phyloP scores from a whole-genome alignment of 2,797 vertebrate genomes.

The Hippopotamyrus pictus region DNA sequence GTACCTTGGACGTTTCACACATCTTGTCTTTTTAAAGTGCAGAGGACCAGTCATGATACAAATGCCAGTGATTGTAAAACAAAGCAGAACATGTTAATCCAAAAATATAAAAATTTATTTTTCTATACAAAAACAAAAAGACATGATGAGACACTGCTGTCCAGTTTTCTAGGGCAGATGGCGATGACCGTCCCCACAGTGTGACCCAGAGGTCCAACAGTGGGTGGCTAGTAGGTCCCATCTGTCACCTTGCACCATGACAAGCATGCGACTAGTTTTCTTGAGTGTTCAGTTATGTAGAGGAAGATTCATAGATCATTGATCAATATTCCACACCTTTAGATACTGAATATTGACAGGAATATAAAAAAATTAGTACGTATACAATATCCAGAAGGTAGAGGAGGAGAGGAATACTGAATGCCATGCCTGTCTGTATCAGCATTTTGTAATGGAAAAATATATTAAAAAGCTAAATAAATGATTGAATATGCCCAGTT shows the following conservation, averaged over 20 bases:
- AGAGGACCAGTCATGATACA: neutral
- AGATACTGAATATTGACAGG: conserved; percentile 49
- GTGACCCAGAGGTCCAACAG: conserved; percentile 43
- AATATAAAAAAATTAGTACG: conserved; percentile 40
- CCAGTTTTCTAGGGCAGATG: conserved; percentile 36
- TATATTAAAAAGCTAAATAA: conserved; percentile 52
- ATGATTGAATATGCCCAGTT: conserved; percentile 44
- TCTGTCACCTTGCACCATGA: conserved; percentile 5
- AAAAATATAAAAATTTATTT: conserved; percentile 79
- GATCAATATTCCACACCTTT: conserved; percentile 43
- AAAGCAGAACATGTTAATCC: conserved; percentile 44
- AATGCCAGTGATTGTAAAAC: neutral
- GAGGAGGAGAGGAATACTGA: conserved; percentile 43
- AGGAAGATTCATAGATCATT: conserved; percentile 38
- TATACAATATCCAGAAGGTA: conserved; percentile 23
- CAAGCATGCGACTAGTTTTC: conserved; percentile 36
- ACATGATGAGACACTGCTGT: conserved; percentile 55
- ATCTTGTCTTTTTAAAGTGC: neutral
- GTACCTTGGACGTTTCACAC: neutral
- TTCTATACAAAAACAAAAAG: conserved; percentile 62
- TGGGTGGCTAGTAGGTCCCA: conserved; percentile 23
- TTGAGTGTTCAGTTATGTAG: conserved; percentile 46
- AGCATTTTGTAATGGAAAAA: conserved; percentile 37
- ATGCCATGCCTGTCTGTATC: conserved; percentile 38
- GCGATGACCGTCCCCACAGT: conserved; percentile 43